A percentile compares a stretch with the other conserved stretches of the same genome.
phyloP scores from a whole-genome alignment of 2,797 vertebrate genomes.

The Sciurus vulgaris region DNA sequence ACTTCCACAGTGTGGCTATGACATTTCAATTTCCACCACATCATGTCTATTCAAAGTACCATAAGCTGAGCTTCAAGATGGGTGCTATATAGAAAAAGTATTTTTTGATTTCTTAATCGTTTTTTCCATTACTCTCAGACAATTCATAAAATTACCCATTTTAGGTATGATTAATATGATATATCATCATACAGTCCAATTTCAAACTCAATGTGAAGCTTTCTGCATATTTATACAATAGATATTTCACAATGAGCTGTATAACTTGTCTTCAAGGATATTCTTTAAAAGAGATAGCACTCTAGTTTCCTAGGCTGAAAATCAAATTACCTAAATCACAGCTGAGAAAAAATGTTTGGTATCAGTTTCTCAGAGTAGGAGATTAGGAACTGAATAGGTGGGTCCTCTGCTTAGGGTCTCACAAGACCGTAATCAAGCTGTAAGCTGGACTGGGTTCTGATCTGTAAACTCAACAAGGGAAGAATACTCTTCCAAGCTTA shows the following conservation, averaged over 20 bases:
- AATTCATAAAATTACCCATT: conserved; percentile 28
- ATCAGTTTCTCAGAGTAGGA: neutral
- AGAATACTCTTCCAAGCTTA: neutral
- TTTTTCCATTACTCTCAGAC: neutral
- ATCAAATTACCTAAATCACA: neutral
- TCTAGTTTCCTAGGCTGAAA: neutral
- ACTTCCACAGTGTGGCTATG: conserved; percentile 78
- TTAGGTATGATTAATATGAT: conserved; percentile 29
- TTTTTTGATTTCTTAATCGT: conserved; percentile 54
- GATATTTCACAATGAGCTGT: neutral
- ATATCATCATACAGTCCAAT: neutral
- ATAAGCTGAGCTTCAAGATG: conserved; percentile 74
- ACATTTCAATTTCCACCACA: conserved; percentile 85
- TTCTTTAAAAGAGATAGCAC: neutral
- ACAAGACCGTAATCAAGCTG: neutral
- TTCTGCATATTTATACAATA: neutral
- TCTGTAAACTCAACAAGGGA: neutral
- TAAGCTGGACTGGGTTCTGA: neutral
- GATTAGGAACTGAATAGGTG: neutral
- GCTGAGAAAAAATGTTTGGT: neutral
- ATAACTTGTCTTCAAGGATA: neutral
- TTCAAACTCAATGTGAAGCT: neutral
- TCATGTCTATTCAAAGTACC: conserved; percentile 57
- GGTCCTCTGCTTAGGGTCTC: neutral
- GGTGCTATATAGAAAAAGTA: conserved; percentile 12